These are phyloP conservation scores for Serinus canaria DNA, from an alignment of 2,113 vertebrate genomes.

Conservation along the genomic window DNA sequence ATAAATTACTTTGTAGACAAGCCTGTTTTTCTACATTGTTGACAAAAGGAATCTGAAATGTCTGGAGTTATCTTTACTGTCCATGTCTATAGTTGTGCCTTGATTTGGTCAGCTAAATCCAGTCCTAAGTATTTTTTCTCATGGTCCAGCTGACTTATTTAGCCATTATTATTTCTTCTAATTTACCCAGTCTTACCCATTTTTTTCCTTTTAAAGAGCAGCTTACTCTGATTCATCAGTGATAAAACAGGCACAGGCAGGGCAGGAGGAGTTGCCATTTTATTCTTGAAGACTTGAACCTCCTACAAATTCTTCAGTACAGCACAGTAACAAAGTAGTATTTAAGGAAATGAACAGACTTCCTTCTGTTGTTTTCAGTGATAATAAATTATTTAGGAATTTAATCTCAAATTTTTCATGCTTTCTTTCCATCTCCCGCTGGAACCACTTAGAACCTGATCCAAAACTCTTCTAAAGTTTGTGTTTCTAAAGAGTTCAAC, in stretches of 20 bases:
- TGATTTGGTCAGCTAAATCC: not conserved
- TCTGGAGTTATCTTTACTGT: not conserved
- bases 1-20: not conserved
- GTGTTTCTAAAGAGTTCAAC: not conserved
- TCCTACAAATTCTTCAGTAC: not conserved
- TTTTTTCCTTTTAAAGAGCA: not conserved
- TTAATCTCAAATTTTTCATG: not conserved
- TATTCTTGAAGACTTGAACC: not conserved
- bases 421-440: not conserved
- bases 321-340: not conserved
- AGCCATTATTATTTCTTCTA: not conserved
- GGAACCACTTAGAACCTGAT: not conserved
- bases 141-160: not conserved
- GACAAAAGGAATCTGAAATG: not conserved
- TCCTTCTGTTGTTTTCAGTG: not conserved
- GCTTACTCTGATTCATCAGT: not conserved
- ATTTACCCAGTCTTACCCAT: not conserved
- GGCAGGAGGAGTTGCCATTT: not conserved
- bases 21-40: not conserved
- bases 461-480: not conserved
- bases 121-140: not conserved
- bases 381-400: not conserved
- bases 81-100: not conserved
- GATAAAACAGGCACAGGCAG: not conserved
- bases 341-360: not conserved